Evolutionary conservation across 2,113 vertebrate genomes (phyloP).

Genomic region (Chlorocebus sabaeus): DNA sequence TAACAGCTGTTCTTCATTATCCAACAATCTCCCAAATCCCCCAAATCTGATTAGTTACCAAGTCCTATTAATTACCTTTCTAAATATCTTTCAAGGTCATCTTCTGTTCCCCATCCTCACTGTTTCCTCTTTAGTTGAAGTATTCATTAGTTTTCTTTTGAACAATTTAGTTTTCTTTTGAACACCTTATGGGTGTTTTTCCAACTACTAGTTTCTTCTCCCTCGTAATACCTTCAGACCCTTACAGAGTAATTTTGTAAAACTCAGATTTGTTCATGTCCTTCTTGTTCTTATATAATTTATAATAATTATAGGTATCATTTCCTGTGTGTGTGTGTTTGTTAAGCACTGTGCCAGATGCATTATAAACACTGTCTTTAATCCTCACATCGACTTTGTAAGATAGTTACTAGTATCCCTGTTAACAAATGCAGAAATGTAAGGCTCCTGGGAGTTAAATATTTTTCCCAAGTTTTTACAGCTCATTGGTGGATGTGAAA

Average conservation of each 20-base stretch:
- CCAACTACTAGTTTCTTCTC: not conserved
- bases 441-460: not conserved
- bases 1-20: not conserved
- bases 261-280: not conserved
- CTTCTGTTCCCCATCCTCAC: not conserved
- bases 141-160: not conserved
- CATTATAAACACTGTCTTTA: not conserved
- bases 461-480: not conserved
- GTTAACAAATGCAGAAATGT: not conserved
- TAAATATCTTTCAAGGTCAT: not conserved
- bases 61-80: not conserved
- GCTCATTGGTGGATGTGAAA: not conserved
- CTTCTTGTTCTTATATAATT: not conserved
- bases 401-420: not conserved
- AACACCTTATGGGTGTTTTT: not conserved
- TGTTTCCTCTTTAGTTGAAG: not conserved
- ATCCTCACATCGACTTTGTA: not conserved
- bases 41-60: not conserved
- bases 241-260: conserved; percentile 7
- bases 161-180: not conserved
- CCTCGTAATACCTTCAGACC: not conserved
- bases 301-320: not conserved
- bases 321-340: not conserved
- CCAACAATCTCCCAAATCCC: not conserved
- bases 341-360: not conserved